A percentile compares a stretch with the other conserved stretches of the same genome.
phyloP scores from a whole-genome alignment of 1,140 invertebrate genomes.

The Aleiodes sp. region DNA sequence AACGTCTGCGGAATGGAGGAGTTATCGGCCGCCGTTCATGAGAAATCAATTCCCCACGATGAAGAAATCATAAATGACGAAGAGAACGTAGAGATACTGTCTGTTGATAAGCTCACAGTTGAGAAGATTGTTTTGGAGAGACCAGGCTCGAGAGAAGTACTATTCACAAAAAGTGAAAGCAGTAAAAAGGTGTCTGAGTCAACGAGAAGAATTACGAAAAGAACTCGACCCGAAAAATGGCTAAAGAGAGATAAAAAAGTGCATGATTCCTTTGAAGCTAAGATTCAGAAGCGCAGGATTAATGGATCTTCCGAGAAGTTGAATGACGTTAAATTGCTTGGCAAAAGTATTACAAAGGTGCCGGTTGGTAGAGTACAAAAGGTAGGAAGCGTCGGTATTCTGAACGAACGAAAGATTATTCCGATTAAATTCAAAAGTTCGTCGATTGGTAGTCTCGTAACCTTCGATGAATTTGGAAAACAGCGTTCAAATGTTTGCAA shows the following conservation, averaged over 20 bases:
- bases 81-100: slow-evolving; percentile 36
- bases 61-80: not conserved
- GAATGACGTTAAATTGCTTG: not conserved
- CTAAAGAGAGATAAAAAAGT: no score
- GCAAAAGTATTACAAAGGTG: slow-evolving; percentile 26
- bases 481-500: slow-evolving; percentile 27
- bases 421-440: slow-evolving; percentile 43
- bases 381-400: not conserved
- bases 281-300: not conserved
- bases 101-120: slow-evolving; percentile 46
- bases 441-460: slow-evolving; percentile 31
- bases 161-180: slow-evolving; percentile 45
- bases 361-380: slow-evolving; percentile 23
- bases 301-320: not conserved
- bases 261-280: no score
- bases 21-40: slow-evolving; percentile 6
- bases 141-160: slow-evolving; percentile 39
- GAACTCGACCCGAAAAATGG: not conserved
- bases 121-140: slow-evolving; percentile 49
- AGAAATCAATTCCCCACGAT: not conserved
- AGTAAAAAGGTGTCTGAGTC: slow-evolving; percentile 37
- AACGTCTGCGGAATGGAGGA: slow-evolving; percentile 30
- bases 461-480: slow-evolving; percentile 11
- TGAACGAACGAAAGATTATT: slow-evolving; percentile 33
- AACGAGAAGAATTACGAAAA: slow-evolving; percentile 3